These are phyloP conservation scores for Sesia bembeciformis DNA, from an alignment of 2,888 invertebrate genomes.

Conservation along the genomic window DNA sequence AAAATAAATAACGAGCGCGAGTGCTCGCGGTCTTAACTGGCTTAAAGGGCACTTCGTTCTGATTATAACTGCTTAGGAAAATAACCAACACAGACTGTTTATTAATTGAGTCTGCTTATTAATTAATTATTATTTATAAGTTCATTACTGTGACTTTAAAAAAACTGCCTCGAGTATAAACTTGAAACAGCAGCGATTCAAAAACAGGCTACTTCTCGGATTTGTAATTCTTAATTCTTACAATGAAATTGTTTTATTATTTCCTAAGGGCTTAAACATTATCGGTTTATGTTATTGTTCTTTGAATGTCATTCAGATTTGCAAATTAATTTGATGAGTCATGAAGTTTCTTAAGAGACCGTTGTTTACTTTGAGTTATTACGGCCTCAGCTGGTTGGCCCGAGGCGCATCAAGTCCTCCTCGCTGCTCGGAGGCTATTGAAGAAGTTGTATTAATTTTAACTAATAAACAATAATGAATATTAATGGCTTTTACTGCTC, in stretches of 20 bases:
- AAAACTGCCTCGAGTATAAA: too few species aligned
- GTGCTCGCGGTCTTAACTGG: constrained; percentile 17
- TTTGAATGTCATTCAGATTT: constrained; percentile 10
- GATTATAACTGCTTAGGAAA: constrained; percentile 5
- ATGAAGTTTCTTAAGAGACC: constrained; percentile 12
- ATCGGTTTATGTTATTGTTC: not conserved
- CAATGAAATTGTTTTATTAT: too few species aligned
- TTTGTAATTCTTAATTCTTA: too few species aligned
- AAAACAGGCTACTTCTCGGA: too few species aligned
- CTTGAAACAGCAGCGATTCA: too few species aligned
- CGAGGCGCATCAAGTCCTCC: constrained; percentile 10
- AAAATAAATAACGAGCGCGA: constrained; percentile 19
- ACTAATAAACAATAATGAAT: constrained; percentile 43
- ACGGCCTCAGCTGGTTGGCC: constrained; percentile 13
- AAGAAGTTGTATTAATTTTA: constrained; percentile 38
- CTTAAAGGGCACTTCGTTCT: constrained; percentile 13
- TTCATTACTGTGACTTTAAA: too few species aligned
- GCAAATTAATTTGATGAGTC: constrained; percentile 20
- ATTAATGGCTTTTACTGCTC: constrained; percentile 30
- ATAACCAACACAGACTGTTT: not conserved
- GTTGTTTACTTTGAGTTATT: constrained; percentile 26
- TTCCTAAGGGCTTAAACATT: not conserved
- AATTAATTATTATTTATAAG: not conserved
- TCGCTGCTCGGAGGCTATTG: constrained; percentile 19
- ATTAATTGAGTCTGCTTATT: not conserved